phyloP scores from a whole-genome alignment of 2,888 invertebrate genomes.

The Ophraella communa region DNA sequence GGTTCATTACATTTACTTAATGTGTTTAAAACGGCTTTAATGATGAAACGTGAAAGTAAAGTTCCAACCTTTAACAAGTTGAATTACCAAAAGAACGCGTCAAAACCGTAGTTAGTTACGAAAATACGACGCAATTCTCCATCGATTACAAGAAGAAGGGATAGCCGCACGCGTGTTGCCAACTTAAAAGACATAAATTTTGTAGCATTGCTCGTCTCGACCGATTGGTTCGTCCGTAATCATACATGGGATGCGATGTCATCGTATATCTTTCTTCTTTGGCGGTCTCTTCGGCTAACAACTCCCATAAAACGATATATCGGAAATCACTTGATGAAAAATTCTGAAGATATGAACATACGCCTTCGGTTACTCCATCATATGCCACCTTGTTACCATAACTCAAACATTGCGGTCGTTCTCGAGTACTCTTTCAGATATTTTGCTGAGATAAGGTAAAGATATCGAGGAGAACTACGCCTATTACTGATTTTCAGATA shows the following conservation, averaged over 20 bases:
- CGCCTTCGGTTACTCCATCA: slow-evolving; percentile 38
- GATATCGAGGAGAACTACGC: slow-evolving; percentile 13
- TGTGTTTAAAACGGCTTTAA: slow-evolving; percentile 27
- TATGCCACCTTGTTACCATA: slow-evolving; percentile 42
- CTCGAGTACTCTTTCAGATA: slow-evolving; percentile 8
- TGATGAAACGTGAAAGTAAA: slow-evolving; percentile 22
- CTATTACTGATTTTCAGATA: slow-evolving; percentile 28
- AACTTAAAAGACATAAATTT: slow-evolving; percentile 34
- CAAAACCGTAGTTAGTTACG: slow-evolving; percentile 10
- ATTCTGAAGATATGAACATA: slow-evolving; percentile 38
- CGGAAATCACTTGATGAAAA: slow-evolving; percentile 39
- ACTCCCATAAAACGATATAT: slow-evolving; percentile 45
- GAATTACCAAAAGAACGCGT: slow-evolving; percentile 19
- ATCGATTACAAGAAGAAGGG: slow-evolving; percentile 7
- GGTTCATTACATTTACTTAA: neutral
- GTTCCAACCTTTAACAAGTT: slow-evolving; percentile 7
- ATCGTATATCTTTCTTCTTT: slow-evolving; percentile 49
- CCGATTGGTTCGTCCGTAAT: slow-evolving; percentile 46
- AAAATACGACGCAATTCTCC: slow-evolving; percentile 5
- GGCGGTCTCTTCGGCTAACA: slow-evolving; percentile 46
- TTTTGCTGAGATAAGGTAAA: slow-evolving; percentile 12
- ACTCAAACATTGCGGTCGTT: slow-evolving; percentile 31
- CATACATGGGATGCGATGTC: slow-evolving; percentile 49
- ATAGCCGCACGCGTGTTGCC: slow-evolving; percentile 29
- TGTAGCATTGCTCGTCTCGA: slow-evolving; percentile 26